These are phyloP conservation scores for Apomyelois bistriatella DNA, from an alignment of 2,888 invertebrate genomes.

Conservation along the genomic window DNA sequence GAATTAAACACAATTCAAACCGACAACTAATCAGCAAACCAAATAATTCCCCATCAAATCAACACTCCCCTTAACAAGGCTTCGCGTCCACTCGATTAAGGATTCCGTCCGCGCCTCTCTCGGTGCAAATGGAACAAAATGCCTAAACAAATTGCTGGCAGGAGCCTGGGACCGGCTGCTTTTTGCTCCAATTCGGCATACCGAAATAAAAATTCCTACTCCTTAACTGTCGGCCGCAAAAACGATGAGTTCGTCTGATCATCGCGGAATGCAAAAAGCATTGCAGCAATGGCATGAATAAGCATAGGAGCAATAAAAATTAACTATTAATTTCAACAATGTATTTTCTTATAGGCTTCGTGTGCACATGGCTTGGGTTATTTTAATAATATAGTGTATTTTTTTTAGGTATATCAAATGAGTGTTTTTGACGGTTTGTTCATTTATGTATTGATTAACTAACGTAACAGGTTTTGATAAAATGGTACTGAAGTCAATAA, in stretches of 20 bases:
- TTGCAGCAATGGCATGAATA: constrained; percentile 15
- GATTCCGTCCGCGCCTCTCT: constrained; percentile 55
- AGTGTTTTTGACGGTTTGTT: too few species aligned
- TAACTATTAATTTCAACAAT: constrained; percentile 19
- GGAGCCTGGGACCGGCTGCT: constrained; percentile 60
- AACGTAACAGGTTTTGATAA: too few species aligned
- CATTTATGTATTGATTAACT: too few species aligned
- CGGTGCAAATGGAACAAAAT: constrained; percentile 71
- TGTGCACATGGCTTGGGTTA: neutral
- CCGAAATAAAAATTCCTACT: constrained; percentile 79
- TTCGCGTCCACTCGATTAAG: constrained; percentile 39
- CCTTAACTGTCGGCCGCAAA: constrained; percentile 60
- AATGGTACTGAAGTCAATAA: too few species aligned
- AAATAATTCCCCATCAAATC: neutral
- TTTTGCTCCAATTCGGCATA: constrained; percentile 80
- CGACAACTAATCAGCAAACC: neutral
- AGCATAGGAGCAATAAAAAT: constrained; percentile 20
- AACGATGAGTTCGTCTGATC: constrained; percentile 44
- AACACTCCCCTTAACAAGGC: constrained; percentile 9
- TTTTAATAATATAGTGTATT: neutral
- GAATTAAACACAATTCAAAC: too few species aligned
- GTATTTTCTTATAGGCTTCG: neutral
- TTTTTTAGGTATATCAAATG: too few species aligned
- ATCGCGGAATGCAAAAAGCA: constrained; percentile 15
- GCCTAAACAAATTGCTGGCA: constrained; percentile 72